Conservation (phyloP, 30 jellyfish, hydroid and myxozoan genomes). For the Mastigias papua region DNA sequence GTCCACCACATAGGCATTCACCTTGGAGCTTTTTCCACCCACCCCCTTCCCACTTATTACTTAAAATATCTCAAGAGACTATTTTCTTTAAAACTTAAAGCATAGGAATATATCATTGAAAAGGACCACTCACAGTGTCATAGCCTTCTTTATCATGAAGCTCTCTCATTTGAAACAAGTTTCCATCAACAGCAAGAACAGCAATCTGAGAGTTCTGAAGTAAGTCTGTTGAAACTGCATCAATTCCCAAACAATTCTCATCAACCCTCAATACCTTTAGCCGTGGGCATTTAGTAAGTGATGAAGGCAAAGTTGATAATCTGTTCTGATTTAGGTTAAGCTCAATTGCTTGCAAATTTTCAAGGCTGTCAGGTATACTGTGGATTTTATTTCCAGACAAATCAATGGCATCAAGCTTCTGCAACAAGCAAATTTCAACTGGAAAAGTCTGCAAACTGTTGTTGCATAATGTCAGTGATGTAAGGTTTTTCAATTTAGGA, state of each 20-base stretch:
- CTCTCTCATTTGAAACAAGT: conserved; percentile 79
- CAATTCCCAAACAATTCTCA: conserved; percentile 86
- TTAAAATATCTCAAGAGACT: no score
- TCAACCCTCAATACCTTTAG: conserved; percentile 91
- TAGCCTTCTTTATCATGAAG: conserved; percentile 94
- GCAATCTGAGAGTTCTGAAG: conserved; percentile 78
- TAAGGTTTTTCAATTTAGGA: conserved; percentile 74
- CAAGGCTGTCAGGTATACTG: conserved; percentile 72
- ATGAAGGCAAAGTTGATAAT: conserved; percentile 50
- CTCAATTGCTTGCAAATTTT: conserved; percentile 80
- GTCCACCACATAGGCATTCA: no score
- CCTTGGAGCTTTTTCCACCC: no score
- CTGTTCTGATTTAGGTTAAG: conserved; percentile 86
- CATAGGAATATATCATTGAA: conserved; percentile 42
- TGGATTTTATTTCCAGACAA: conserved; percentile 75
- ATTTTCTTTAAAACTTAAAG: conserved; percentile 41
- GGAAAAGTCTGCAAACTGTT: conserved; percentile 82
- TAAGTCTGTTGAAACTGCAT: conserved; percentile 79
- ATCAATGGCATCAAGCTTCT: conserved; percentile 93
- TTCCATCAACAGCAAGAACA: conserved; percentile 91
- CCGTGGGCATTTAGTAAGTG: conserved; percentile 79
- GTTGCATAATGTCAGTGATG: conserved; percentile 70
- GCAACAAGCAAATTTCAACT: conserved; percentile 67
- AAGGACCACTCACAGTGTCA: conserved; percentile 73
- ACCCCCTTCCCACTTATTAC: no score